Conservation (phyloP, 2,113 vertebrate species). For the Herpetotheres cachinnans region DNA sequence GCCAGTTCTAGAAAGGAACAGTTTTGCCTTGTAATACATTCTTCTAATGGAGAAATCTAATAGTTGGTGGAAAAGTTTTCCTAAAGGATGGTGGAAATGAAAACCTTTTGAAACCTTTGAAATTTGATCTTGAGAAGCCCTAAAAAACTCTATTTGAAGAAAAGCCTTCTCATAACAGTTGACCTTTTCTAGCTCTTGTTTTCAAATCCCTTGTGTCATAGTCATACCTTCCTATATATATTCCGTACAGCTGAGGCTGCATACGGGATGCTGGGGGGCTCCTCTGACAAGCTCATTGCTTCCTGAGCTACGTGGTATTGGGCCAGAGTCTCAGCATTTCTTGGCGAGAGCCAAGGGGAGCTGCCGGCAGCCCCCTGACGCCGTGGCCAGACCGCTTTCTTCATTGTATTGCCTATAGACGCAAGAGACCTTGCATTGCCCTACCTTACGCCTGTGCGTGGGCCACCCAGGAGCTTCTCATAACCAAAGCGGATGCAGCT, state of each 20-base stretch:
- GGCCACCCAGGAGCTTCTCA: neutral
- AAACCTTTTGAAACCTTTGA: slow-evolving; percentile 29
- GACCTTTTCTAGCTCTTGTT: slow-evolving; percentile 36
- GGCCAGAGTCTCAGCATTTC: neutral
- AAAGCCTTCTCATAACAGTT: slow-evolving; percentile 47
- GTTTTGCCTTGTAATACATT: neutral
- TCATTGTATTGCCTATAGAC: neutral
- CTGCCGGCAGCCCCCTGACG: neutral
- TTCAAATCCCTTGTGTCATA: slow-evolving; percentile 3
- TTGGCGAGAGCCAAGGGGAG: neutral
- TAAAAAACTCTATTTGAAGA: slow-evolving; percentile 48
- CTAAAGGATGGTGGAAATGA: slow-evolving; percentile 22
- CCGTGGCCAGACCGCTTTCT: neutral
- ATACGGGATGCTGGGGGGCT: neutral
- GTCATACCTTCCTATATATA: neutral
- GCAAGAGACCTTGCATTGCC: neutral
- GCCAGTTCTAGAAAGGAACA: neutral
- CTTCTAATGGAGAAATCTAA: slow-evolving; percentile 17
- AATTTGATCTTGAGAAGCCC: slow-evolving; percentile 18
- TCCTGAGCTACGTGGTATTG: neutral
- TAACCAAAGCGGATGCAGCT: neutral
- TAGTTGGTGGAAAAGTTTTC: neutral
- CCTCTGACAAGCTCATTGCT: neutral
- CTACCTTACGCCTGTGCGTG: neutral
- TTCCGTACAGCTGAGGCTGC: neutral